Base-by-base conservation (phyloP, 2,797 vertebrate genomes). In the Ptychobarbus kaznakovi region DNA sequence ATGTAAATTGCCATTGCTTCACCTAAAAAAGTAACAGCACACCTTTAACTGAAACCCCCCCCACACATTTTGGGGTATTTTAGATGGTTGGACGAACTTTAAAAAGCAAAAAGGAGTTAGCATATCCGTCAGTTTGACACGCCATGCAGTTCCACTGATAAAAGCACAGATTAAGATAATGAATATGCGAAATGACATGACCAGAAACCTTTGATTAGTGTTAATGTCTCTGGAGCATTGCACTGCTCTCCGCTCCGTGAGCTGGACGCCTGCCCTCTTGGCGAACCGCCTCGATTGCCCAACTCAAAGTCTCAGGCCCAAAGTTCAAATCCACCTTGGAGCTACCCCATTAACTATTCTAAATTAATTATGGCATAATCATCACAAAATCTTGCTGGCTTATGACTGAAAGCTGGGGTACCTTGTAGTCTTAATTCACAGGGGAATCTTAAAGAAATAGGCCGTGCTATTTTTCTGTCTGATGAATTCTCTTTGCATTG, bases 331-430 rank as follows among this genome's bases (percentile, higher is more conserved):
- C 61, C 32, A 76, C 72, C 72, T 83, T 25, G 20, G 44, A 40
- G 56, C 61, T 51, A 65, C 44, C 44, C 61, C 56, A 75, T 76
- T 76, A 46, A 68, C 76, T 83, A 83, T 76, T 49, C 32, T 76
- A 65, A 76, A 83, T 76, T 76, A 66, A 83, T 53, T 46, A 66
- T 83, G 40, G 22, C 72, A 38, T 76, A 66, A 83, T 76, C 15
- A 76, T 83, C 58, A 65, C 58, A 65, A 51, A 83, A 76, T 76
- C 13, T 3, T 38, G 32, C 44, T 38, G 44, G 58, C 32, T 83
- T 68, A 51, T 51, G 46, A 83, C 56, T 49, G 20, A 73, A 74
- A 61, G 65, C 25, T n/a, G n/a, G 25, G 56, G 18, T 73, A 35
- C 56, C 38, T 63, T 74, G 69, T n/a, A 58, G 38, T 44, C 58